Evolutionary conservation across 1,140 invertebrate species (phyloP), one percentile per base, ranked within the genome.

Genomic region (Steinernema khuongi): DNA sequence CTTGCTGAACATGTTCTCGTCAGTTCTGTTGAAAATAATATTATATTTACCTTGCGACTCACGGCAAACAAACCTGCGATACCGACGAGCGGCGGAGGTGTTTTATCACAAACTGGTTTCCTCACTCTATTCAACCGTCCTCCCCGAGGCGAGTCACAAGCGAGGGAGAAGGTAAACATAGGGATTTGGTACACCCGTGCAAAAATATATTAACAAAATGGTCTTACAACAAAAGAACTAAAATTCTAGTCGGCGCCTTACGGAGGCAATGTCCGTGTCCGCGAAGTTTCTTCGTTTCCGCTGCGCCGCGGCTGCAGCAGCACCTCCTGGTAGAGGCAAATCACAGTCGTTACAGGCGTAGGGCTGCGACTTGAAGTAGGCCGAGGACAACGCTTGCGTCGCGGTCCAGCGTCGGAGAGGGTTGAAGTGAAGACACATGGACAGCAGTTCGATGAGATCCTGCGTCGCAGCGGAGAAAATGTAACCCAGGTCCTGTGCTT

Each of bases 401-500:
- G 79, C 71, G 29, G 90, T 91, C 81, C 91, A 92, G 76, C 96
- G 89, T 68, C 91, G 90, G 0, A 91, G 85, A 1, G 96, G 96
- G 88, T 95, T 92, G 76, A 97, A 88, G 18, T 89, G 88, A 0
- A 99, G 88, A 69, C 97, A 87, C 44, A 89, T 90, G 66, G 90
- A 89, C 68, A 98, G 87, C 33, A 99, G 86, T 77, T 91, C 89
- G 2, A 99, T 85, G n/a, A 97, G 87, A 88, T 99, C 96, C 87
- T 96, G 92, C 14, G 90, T 89, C 18, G 94, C 95, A 4, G 96
- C 96, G 36, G 93, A 95, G 83, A 99, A 99, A 80, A 99, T 96
- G 79, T 94, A 90, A 72, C 67, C 44, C 1, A 84, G 73, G 67
- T 91, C 91, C 26, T 97, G 85, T 22, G 92, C 91, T 14, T 91